Percentiles rank a stretch among this genome's conserved stretches.
Evolutionary conservation across 2,888 invertebrate species (phyloP).

Genomic region (Chrysina gloriosa): DNA sequence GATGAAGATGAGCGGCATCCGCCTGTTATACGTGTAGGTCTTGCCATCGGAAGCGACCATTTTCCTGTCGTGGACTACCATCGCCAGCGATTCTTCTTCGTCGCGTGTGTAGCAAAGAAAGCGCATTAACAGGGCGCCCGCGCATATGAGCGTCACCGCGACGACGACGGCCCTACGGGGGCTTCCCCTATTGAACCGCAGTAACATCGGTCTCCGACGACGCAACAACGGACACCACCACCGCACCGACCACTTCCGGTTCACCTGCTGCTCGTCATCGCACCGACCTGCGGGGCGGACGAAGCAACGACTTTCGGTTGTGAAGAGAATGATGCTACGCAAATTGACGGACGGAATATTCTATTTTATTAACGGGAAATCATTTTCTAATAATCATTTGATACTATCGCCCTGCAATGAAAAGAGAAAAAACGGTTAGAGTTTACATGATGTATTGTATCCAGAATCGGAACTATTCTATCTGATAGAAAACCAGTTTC

Average conservation of each 20-base stretch:
- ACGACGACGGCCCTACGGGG: conserved; percentile 62
- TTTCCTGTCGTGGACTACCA: conserved; percentile 68
- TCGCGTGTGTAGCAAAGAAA: conserved; percentile 33
- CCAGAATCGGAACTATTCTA: no score
- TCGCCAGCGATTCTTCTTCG: conserved; percentile 26
- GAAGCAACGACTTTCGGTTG: neutral
- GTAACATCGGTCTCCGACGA: conserved; percentile 34
- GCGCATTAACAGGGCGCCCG: conserved; percentile 63
- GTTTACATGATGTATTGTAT: no score
- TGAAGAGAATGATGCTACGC: neutral
- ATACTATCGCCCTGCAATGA: no score
- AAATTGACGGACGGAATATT: neutral
- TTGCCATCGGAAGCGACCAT: conserved; percentile 74
- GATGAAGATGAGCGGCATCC: conserved; percentile 95
- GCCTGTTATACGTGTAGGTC: conserved; percentile 81
- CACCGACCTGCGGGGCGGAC: neutral
- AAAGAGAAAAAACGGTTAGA: no score
- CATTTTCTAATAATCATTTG: no score
- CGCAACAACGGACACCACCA: conserved; percentile 2
- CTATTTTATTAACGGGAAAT: no score
- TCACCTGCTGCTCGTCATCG: conserved; percentile 15
- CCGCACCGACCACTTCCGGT: conserved; percentile 9
- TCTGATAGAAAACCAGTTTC: no score
- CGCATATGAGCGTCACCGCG: conserved; percentile 61
- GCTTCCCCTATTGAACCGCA: conserved; percentile 54